Evolutionary conservation across 1,140 invertebrate genomes (phyloP).

Genomic region (Gryon sp.): DNA sequence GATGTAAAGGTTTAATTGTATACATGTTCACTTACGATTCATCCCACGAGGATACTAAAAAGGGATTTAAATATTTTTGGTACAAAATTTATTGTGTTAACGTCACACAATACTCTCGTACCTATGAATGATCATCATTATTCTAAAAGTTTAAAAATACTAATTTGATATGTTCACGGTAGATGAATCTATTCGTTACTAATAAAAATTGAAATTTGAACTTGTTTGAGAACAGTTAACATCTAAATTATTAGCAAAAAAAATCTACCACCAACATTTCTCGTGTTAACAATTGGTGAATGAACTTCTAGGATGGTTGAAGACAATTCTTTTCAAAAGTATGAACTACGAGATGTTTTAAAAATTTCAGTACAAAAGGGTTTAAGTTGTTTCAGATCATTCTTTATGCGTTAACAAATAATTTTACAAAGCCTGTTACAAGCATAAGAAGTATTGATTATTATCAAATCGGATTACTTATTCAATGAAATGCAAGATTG

Average conservation of each 20-base stretch:
- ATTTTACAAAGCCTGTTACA: too few species aligned
- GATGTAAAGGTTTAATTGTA: conserved; percentile 13
- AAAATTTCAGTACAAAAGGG: conserved; percentile 46
- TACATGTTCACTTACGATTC: conserved; percentile 27
- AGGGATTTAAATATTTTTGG: conserved; percentile 10
- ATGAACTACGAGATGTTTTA: conserved; percentile 37
- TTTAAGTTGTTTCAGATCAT: conserved; percentile 35
- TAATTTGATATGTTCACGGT: not conserved
- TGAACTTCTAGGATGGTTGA: conserved; percentile 28
- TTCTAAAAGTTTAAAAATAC: conserved; percentile 18
- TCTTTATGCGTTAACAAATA: too few species aligned
- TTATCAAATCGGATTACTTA: not conserved
- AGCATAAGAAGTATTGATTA: not conserved
- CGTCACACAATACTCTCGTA: conserved; percentile 28
- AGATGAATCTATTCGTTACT: conserved; percentile 13
- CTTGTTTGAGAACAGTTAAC: conserved; percentile 18
- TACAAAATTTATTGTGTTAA: conserved; percentile 32
- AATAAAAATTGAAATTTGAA: conserved; percentile 1
- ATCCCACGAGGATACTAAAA: conserved; percentile 13
- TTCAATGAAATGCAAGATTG: too few species aligned
- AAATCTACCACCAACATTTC: conserved; percentile 32
- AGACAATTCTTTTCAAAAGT: conserved; percentile 25
- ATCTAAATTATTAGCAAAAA: conserved; percentile 27
- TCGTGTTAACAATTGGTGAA: conserved; percentile 10
- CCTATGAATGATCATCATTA: conserved; percentile 13